Conservation (phyloP, 2,797 vertebrate species). For the Thalassophryne amazonica region DNA sequence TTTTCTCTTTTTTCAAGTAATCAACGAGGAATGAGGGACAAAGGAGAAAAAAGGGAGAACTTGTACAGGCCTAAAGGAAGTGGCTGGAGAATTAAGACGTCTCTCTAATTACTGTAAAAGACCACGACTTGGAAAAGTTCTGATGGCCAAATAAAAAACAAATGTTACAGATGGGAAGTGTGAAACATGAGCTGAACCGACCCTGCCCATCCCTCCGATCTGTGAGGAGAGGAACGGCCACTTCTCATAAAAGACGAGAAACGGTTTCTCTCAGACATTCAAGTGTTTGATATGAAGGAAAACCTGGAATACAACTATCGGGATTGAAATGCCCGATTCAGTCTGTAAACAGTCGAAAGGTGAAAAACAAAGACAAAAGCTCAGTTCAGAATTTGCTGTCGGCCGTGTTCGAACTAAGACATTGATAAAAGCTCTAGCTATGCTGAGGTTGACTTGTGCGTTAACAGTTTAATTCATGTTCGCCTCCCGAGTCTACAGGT, state of each 20-base stretch:
- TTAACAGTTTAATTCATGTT: constrained; percentile 39
- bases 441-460: constrained; percentile 8
- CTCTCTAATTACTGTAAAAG: constrained; percentile 63
- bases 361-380: neutral
- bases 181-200: constrained; percentile 43
- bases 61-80: constrained; percentile 57
- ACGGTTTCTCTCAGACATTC: neutral
- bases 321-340: neutral
- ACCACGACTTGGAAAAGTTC: constrained; percentile 55
- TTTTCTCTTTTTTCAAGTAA: too few species aligned
- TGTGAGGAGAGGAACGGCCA: constrained; percentile 15
- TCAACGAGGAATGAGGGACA: constrained; percentile 61
- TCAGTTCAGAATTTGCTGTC: too few species aligned
- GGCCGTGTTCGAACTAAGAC: too few species aligned
- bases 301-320: neutral
- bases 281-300: neutral
- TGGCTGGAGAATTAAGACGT: constrained; percentile 67
- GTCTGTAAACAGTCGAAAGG: neutral
- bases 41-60: constrained; percentile 37
- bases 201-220: constrained; percentile 40
- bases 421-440: too few species aligned
- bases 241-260: neutral
- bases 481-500: constrained; percentile 40
- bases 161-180: constrained; percentile 65
- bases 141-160: constrained; percentile 73